These are phyloP conservation scores for Gobio gobio DNA, from an alignment of 2,113 vertebrate genomes.

Conservation along the genomic window DNA sequence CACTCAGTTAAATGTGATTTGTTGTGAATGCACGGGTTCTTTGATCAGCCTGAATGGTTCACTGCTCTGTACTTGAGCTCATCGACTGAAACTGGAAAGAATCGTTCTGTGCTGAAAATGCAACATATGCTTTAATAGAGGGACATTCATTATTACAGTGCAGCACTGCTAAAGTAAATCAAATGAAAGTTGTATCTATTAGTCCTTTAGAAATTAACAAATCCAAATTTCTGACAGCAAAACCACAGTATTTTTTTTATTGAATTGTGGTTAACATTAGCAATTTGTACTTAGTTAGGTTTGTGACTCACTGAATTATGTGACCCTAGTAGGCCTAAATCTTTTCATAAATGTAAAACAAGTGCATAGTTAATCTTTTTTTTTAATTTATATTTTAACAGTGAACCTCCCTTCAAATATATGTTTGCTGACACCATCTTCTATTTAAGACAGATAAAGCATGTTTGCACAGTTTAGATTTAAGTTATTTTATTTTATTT, in stretches of 20 bases:
- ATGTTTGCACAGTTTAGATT: too few species aligned
- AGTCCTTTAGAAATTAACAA: background rate
- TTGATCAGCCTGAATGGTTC: slow-evolving; percentile 33
- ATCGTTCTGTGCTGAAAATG: background rate
- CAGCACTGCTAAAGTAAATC: background rate
- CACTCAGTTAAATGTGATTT: slow-evolving; percentile 43
- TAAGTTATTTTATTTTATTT: too few species aligned
- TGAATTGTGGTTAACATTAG: background rate
- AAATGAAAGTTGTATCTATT: background rate
- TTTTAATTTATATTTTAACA: too few species aligned
- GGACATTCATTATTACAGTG: background rate
- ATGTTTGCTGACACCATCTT: too few species aligned
- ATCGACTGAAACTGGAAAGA: background rate
- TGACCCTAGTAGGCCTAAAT: too few species aligned
- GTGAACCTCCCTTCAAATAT: too few species aligned
- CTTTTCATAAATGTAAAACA: too few species aligned
- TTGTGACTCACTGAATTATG: too few species aligned
- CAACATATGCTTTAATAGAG: background rate
- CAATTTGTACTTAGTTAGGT: too few species aligned
- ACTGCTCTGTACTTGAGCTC: slow-evolving; percentile 3
- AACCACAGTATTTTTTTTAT: background rate
- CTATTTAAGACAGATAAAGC: too few species aligned
- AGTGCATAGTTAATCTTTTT: too few species aligned
- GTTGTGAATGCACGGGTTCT: slow-evolving; percentile 8
- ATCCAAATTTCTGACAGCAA: background rate